Evolutionary conservation across 2,888 invertebrate species (phyloP), one percentile per base, ranked within the genome.

Genomic region (Chymomyza amoena): DNA sequence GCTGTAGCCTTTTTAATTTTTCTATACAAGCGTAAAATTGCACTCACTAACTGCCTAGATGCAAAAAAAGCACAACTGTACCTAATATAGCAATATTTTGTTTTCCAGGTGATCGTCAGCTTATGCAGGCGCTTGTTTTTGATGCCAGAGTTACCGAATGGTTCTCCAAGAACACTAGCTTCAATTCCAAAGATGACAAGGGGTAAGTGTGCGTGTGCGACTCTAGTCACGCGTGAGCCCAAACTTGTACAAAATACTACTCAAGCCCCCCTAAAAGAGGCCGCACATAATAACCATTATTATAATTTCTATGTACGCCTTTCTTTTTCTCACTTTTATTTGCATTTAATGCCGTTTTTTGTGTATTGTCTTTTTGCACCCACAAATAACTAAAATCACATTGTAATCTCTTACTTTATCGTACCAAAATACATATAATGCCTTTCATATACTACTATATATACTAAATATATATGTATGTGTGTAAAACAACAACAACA

Each of bases 121-220:
- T 98, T 65, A 95, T 98, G 91, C 95, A 96, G 89, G 96, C 96
- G 64, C 92, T 98, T 63, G 96, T 97, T 1, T 97, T 96, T 88
- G 98, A 98, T 91, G 97, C 97, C 9, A 94, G 96, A 89, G 96
- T 96, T 77, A 97, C 98, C 1, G 94, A 95, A 78, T 96, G 96
- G 95, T 97, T 97, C 90, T 95, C 95, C 79, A 94, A 95, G 78
- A 96, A 95, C 89, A 95, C 95, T 79, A 95, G 95, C 64, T 93
- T 94, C 62, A 95, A 94, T 54, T 94, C 94, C 20, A 95, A 95
- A 74, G 96, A 96, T 80, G 96, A 96, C 78, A 94, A 93, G 90
- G 94, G 93, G 95, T 95, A 93, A 93, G 93, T 91, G 50, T 5
- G n/a, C n/a, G 56, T 18, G 18, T 25, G 25, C 25, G 25, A 25